These are phyloP conservation scores for Benthochromis sp. DNA, from an alignment of 2,113 vertebrate species.

Conservation along the genomic window DNA sequence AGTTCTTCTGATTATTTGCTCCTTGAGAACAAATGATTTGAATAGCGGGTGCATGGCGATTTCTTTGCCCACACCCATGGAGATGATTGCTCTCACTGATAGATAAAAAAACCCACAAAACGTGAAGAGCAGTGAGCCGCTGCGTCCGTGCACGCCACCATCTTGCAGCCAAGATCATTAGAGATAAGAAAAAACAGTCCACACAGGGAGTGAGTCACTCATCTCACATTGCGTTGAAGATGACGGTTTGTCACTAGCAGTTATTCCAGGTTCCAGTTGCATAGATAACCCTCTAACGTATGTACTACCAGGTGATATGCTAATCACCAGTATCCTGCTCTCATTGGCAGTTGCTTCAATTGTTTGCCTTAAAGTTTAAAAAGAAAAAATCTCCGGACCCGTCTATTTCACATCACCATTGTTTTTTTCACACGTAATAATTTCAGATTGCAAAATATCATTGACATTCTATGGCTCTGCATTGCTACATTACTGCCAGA, in stretches of 20 bases:
- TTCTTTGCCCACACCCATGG: not conserved
- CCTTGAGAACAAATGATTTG: not conserved
- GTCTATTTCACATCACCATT: not conserved
- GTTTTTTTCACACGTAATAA: not conserved
- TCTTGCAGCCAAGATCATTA: not conserved
- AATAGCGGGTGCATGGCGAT: not conserved
- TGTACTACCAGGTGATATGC: not conserved
- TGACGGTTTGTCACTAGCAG: not conserved
- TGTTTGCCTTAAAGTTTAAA: not conserved
- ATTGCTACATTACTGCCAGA: not conserved
- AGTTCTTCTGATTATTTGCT: not conserved
- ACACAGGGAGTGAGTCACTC: not conserved
- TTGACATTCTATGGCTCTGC: not conserved
- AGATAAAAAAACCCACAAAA: not conserved
- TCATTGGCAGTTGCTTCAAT: not conserved
- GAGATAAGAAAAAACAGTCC: not conserved
- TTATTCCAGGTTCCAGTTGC: not conserved
- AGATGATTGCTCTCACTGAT: not conserved
- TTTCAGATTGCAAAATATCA: not conserved
- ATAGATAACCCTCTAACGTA: not conserved
- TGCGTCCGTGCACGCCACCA: not conserved
- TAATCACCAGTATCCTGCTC: not conserved
- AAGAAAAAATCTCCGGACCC: not conserved
- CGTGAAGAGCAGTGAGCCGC: not conserved
- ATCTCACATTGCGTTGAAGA: not conserved